Conservation (phyloP, 2,113 vertebrate species). For the Monarcha castaneiventris region DNA sequence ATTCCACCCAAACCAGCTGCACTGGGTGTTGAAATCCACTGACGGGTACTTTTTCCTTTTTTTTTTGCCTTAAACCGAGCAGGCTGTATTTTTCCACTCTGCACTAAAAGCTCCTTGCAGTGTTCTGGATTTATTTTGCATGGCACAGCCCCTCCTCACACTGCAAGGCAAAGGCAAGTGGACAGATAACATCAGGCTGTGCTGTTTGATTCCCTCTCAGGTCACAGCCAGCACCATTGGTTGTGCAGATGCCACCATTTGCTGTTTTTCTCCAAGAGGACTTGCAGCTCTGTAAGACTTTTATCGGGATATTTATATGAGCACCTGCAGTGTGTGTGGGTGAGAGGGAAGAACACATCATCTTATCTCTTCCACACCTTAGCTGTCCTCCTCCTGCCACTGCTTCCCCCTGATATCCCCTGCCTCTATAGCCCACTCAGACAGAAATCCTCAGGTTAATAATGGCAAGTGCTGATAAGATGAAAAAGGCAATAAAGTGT, state of each 20-base stretch:
- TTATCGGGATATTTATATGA: not conserved
- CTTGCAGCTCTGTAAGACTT: not conserved
- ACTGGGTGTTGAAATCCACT: not conserved
- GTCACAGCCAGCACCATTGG: accelerated
- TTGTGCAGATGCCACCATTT: not conserved
- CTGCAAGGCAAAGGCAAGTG: not conserved
- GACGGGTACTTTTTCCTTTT: not conserved
- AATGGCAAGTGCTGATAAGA: constrained; percentile 55
- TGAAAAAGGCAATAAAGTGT: constrained; percentile 53
- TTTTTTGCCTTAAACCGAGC: not conserved
- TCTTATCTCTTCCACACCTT: not conserved
- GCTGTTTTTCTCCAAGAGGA: not conserved
- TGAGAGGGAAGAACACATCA: not conserved
- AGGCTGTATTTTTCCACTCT: not conserved
- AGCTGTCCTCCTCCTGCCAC: not conserved
- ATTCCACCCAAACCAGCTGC: not conserved
- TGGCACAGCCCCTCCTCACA: not conserved
- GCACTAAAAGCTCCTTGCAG: not conserved
- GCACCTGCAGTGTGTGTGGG: not conserved
- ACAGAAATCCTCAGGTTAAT: constrained; percentile 54
- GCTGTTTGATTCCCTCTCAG: not conserved
- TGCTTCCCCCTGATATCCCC: not conserved
- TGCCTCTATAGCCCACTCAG: not conserved
- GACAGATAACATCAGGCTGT: not conserved
- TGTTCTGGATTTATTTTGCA: not conserved